Percentiles rank a stretch among this genome's conserved stretches.
Evolutionary conservation across 2,113 vertebrate species (phyloP).

Genomic region (Phoxinus phoxinus): DNA sequence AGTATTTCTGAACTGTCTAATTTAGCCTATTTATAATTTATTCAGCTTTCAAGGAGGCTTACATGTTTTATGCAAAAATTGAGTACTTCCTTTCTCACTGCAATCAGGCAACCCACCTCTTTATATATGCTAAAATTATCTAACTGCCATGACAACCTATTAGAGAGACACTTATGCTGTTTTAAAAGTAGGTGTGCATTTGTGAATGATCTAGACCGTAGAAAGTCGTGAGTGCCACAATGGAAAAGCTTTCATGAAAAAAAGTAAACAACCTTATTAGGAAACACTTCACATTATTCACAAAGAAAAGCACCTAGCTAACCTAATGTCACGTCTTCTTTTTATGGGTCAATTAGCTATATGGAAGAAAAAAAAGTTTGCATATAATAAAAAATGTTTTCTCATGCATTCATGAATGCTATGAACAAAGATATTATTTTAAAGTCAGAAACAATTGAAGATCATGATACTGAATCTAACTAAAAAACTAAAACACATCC

Average conservation of each 20-base stretch:
- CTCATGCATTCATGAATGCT: not conserved
- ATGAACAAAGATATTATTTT: not conserved
- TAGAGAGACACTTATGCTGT: not conserved
- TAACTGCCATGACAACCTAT: conserved; percentile 33
- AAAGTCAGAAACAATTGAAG: not conserved
- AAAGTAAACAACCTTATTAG: conserved; percentile 15
- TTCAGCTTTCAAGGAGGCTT: conserved; percentile 11
- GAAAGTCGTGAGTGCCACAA: not conserved
- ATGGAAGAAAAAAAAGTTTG: not conserved
- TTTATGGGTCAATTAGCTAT: not conserved
- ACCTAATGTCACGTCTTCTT: not conserved
- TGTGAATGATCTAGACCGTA: not conserved
- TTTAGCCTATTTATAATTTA: not conserved
- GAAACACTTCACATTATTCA: conserved; percentile 19
- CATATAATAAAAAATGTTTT: not conserved
- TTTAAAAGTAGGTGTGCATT: not conserved
- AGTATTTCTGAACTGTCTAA: conserved; percentile 13
- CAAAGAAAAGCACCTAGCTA: not conserved
- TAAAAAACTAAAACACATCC: not conserved
- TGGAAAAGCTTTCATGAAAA: conserved; percentile 2
- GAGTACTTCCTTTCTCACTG: conserved; percentile 14
- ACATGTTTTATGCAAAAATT: conserved; percentile 24
- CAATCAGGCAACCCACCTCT: conserved; percentile 1
- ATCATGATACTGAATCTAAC: not conserved
- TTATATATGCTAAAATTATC: conserved; percentile 19